Conservation (phyloP, 2,113 vertebrate genomes). For the Mesocricetus auratus region DNA sequence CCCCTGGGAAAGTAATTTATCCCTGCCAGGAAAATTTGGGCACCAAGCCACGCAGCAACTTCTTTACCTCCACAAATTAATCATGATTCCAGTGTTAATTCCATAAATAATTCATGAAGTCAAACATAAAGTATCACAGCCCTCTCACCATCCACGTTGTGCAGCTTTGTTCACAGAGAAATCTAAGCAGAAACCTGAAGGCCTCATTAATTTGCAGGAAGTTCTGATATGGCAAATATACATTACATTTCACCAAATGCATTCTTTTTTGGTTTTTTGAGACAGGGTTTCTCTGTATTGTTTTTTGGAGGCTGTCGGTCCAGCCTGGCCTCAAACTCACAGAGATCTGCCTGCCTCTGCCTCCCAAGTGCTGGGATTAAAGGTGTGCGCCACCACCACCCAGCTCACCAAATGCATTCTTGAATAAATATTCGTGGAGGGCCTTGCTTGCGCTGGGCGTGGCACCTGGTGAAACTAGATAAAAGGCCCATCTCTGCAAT, state of each 20-base stretch:
- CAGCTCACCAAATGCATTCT: slow-evolving; percentile 53
- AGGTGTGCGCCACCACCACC: no score
- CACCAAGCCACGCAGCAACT: slow-evolving; percentile 52
- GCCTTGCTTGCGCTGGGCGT: background rate
- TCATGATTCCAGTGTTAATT: slow-evolving; percentile 86
- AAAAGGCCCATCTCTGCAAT: background rate
- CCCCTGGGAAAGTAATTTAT: slow-evolving; percentile 56
- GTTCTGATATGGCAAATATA: slow-evolving; percentile 30
- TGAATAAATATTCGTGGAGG: slow-evolving; percentile 31
- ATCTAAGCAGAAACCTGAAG: slow-evolving; percentile 80
- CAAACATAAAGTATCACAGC: slow-evolving; percentile 80
- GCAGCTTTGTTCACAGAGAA: slow-evolving; percentile 73
- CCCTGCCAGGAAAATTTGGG: slow-evolving; percentile 66
- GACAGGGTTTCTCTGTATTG: no score
- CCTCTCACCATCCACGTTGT: slow-evolving; percentile 67
- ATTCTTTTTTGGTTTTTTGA: no score
- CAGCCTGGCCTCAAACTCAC: no score
- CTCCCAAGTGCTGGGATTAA: no score
- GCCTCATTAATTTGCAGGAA: slow-evolving; percentile 42
- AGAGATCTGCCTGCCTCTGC: no score
- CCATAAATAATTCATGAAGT: slow-evolving; percentile 90
- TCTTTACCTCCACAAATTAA: slow-evolving; percentile 82
- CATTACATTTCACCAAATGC: slow-evolving; percentile 50
- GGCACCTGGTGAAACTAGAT: background rate
- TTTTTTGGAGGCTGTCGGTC: no score